Evolutionary conservation across 2,797 vertebrate species (phyloP).

Genomic region (Dicrostonyx torquatus): DNA sequence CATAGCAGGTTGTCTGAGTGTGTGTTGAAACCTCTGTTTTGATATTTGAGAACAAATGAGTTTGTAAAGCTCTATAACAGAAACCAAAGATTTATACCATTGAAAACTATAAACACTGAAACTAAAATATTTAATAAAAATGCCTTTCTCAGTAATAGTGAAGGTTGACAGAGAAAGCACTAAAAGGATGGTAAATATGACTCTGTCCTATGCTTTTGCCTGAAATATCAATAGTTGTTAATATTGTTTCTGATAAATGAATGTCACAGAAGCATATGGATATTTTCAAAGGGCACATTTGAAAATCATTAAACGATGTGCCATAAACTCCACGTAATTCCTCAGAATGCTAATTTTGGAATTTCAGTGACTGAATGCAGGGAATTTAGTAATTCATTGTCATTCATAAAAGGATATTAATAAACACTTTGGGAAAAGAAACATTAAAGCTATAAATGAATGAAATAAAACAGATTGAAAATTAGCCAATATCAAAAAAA

Average conservation of each 20-base stretch:
- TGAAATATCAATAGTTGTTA: neutral
- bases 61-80: neutral
- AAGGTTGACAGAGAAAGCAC: neutral
- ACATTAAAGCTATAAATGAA: slow-evolving; percentile 48
- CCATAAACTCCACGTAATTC: neutral
- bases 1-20: neutral
- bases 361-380: neutral
- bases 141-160: neutral
- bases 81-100: neutral
- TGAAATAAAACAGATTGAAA: slow-evolving; percentile 39
- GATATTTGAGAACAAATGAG: neutral
- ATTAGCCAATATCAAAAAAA: slow-evolving; percentile 28
- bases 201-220: neutral
- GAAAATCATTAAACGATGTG: neutral
- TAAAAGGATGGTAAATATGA: neutral
- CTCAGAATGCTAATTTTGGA: neutral
- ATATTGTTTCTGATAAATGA: neutral
- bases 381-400: slow-evolving; percentile 41
- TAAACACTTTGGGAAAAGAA: slow-evolving; percentile 28
- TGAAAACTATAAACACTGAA: neutral
- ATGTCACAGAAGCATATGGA: neutral
- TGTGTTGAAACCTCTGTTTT: neutral
- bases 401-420: neutral
- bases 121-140: slow-evolving; percentile 13
- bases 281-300: neutral